Conservation (phyloP, 2,113 vertebrate species). For the Calidris pugnax region DNA sequence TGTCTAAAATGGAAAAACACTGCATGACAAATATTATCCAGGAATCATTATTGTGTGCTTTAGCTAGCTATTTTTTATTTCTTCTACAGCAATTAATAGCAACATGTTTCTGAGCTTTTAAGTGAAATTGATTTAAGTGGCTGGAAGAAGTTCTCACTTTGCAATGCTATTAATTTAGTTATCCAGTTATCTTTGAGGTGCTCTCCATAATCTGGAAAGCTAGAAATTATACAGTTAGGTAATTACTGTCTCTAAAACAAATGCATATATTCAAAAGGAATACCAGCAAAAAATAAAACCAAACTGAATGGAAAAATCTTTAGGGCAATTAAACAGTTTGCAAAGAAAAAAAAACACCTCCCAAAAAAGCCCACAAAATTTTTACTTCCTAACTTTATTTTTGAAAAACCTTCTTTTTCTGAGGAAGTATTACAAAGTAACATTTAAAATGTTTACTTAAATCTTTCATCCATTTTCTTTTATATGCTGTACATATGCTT, state of each 20-base stretch:
- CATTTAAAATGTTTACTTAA: neutral
- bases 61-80: neutral
- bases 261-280: neutral
- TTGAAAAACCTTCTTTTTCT: neutral
- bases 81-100: neutral
- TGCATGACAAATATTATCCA: neutral
- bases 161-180: neutral
- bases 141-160: neutral
- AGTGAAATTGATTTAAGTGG: conserved; percentile 13
- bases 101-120: conserved; percentile 19
- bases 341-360: neutral
- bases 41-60: neutral
- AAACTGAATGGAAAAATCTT: neutral
- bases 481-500: neutral
- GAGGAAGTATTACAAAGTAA: neutral
- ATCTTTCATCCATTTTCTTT: neutral
- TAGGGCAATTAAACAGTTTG: neutral
- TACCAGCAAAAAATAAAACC: neutral
- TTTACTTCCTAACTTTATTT: neutral
- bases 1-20: neutral
- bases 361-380: neutral
- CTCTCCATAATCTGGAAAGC: neutral
- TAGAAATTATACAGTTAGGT: neutral
- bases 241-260: neutral
- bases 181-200: neutral